A percentile compares a stretch with the other conserved stretches of the same genome.
phyloP scores from a whole-genome alignment of 2,888 invertebrate genomes.

The Protodeltote pygarga region DNA sequence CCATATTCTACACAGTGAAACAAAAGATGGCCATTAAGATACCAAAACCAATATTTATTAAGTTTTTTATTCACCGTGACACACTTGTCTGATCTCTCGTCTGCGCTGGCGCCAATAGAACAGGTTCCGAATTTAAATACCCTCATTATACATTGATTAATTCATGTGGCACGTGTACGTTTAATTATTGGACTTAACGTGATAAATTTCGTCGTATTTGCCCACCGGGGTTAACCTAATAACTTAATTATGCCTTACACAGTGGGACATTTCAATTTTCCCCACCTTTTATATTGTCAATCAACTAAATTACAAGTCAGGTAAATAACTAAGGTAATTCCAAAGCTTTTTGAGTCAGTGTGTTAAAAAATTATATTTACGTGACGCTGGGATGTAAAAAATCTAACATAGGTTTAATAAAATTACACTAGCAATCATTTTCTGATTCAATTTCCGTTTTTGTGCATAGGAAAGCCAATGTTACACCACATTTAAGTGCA shows the following conservation, averaged over 20 bases:
- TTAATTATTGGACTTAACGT: slow-evolving; percentile 17
- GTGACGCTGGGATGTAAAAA: no score
- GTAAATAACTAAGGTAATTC: no score
- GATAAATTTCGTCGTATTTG: slow-evolving; percentile 15
- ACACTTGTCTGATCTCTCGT: slow-evolving; percentile 19
- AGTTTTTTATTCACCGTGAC: slow-evolving; percentile 15
- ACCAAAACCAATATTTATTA: neutral
- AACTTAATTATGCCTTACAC: neutral
- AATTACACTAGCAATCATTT: neutral
- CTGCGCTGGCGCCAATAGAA: slow-evolving; percentile 37
- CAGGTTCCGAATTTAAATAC: slow-evolving; percentile 34
- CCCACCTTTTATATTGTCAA: no score
- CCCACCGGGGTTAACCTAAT: slow-evolving; percentile 20
- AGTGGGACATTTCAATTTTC: neutral
- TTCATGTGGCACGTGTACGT: slow-evolving; percentile 24
- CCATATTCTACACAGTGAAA: no score
- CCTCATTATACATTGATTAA: slow-evolving; percentile 34
- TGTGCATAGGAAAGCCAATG: no score
- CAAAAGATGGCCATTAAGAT: slow-evolving; percentile 12
- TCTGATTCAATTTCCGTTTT: neutral
- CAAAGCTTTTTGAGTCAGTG: no score
- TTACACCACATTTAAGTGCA: slow-evolving; percentile 7
- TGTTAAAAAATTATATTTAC: no score
- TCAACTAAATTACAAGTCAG: no score
- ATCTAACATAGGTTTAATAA: no score